These are phyloP conservation scores for Antheraea assamensis DNA, from an alignment of 2,888 invertebrate species.

Conservation along the genomic window DNA sequence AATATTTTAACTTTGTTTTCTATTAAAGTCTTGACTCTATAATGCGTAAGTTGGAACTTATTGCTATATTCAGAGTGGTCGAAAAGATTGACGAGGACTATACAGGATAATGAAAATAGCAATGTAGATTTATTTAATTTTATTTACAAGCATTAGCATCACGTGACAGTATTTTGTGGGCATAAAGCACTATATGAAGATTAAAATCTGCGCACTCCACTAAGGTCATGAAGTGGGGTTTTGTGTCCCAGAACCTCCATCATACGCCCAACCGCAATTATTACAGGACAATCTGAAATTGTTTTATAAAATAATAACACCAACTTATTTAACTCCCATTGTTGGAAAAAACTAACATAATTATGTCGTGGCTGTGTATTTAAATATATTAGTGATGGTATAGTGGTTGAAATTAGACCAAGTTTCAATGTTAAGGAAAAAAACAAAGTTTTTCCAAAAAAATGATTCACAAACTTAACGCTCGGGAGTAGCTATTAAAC, in stretches of 20 bases:
- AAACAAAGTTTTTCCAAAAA: too few species aligned
- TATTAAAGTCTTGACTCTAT: too few species aligned
- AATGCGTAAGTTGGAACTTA: too few species aligned
- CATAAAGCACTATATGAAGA: neutral
- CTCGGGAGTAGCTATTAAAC: too few species aligned
- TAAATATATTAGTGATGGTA: too few species aligned
- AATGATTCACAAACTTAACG: too few species aligned
- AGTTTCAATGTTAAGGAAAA: too few species aligned
- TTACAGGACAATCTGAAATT: neutral
- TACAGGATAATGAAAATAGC: neutral
- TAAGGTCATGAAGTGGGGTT: neutral
- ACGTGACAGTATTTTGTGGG: neutral
- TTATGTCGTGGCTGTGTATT: too few species aligned
- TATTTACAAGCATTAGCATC: neutral
- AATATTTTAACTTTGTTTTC: too few species aligned
- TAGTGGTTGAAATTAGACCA: too few species aligned
- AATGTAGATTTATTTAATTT: neutral
- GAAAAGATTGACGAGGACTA: too few species aligned
- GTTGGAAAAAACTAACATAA: neutral
- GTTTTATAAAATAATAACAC: neutral
- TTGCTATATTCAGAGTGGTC: too few species aligned
- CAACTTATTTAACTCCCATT: neutral
- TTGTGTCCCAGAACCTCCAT: neutral
- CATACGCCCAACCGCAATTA: neutral
- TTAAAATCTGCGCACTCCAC: neutral